phyloP scores from a whole-genome alignment of 2,113 vertebrate genomes.

The Trachemys scripta region DNA sequence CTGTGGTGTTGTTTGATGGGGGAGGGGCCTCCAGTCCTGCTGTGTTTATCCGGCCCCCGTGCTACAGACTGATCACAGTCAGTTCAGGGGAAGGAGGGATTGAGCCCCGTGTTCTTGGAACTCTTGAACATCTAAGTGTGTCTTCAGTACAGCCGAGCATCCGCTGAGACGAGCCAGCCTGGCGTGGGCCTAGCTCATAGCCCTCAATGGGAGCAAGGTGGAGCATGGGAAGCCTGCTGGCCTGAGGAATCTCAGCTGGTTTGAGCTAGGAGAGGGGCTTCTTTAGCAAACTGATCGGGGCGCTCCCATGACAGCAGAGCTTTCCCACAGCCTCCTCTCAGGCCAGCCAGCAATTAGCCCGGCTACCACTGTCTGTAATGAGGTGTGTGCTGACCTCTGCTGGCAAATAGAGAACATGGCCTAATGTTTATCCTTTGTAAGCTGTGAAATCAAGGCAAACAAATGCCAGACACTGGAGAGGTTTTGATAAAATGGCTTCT shows the following conservation, averaged over 20 bases:
- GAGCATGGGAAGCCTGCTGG: neutral
- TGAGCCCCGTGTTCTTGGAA: neutral
- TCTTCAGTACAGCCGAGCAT: neutral
- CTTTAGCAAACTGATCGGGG: fast-evolving
- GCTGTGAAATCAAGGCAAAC: neutral
- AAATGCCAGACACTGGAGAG: neutral
- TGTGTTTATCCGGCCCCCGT: neutral
- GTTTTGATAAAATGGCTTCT: neutral
- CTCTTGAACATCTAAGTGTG: neutral
- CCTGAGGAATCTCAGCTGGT: fast-evolving
- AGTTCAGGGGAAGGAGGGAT: neutral
- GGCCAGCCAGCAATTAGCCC: fast-evolving
- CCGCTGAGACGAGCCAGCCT: neutral
- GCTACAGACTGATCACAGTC: fast-evolving
- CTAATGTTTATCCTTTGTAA: fast-evolving
- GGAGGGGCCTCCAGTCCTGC: too few relatives aligned
- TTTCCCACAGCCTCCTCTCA: neutral
- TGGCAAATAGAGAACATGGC: neutral
- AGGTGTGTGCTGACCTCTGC: slow-evolving; percentile 60
- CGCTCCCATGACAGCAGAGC: neutral
- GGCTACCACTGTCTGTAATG: neutral
- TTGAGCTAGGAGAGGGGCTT: neutral
- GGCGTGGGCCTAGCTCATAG: neutral
- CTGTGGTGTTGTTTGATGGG: neutral
- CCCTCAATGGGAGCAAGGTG: neutral